Conservation (phyloP, 2,113 vertebrate species). For the Gymnorhina tibicen region DNA sequence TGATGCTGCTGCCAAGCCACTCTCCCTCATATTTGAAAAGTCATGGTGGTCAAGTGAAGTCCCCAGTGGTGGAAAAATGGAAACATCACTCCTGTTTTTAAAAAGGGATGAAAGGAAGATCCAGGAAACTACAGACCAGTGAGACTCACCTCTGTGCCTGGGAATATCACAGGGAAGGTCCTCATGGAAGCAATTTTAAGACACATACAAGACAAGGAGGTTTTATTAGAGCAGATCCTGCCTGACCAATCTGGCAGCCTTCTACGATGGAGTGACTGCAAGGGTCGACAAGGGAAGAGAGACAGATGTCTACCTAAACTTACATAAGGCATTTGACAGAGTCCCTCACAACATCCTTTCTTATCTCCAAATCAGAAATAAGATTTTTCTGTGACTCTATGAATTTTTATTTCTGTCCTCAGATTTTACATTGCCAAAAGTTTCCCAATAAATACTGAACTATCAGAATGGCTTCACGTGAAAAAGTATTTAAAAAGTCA, state of each 20-base stretch:
- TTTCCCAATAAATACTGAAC: background rate
- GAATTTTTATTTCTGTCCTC: background rate
- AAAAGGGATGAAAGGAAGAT: background rate
- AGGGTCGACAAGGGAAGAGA: background rate
- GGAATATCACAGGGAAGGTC: background rate
- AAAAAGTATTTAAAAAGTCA: background rate
- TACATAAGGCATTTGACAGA: background rate
- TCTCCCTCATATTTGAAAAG: background rate
- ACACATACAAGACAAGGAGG: background rate
- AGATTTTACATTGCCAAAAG: background rate
- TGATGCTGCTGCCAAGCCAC: background rate
- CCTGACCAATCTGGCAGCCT: background rate
- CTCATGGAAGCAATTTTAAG: background rate
- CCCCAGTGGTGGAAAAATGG: background rate
- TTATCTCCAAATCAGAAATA: background rate
- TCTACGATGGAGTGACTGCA: background rate
- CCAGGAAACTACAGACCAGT: background rate
- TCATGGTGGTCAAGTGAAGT: background rate
- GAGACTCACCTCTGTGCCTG: background rate
- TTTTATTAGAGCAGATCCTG: background rate
- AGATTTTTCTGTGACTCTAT: background rate
- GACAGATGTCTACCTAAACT: background rate
- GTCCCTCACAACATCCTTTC: background rate
- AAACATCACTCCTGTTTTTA: background rate
- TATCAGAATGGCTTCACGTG: background rate